A percentile compares a stretch with the other conserved stretches of the same genome.
Evolutionary conservation across 1,140 invertebrate genomes (phyloP).

Genomic region (Onthophagus taurus): DNA sequence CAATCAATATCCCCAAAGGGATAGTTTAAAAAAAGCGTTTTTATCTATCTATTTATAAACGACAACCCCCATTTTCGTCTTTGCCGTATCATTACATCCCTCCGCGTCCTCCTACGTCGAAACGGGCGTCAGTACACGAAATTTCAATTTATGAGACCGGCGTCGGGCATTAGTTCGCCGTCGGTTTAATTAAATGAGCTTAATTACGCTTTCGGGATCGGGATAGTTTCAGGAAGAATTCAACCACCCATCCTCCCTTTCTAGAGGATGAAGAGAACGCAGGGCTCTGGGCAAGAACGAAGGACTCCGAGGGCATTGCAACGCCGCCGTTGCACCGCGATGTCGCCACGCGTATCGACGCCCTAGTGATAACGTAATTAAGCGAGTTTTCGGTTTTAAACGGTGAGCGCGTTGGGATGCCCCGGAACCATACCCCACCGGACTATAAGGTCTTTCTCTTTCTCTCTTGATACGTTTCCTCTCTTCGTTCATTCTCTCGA

Average conservation of each 20-base stretch:
- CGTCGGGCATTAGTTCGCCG: slow-evolving; percentile 5
- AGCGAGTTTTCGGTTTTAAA: slow-evolving; percentile 14
- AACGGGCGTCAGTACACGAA: slow-evolving; percentile 9
- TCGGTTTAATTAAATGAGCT: slow-evolving; percentile 21
- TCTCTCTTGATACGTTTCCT: too few species aligned
- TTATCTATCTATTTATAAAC: too few species aligned
- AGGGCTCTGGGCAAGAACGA: neutral
- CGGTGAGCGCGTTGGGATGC: too few species aligned
- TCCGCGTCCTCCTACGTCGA: too few species aligned
- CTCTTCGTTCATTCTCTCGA: slow-evolving; percentile 5
- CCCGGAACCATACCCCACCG: too few species aligned
- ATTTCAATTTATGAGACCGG: slow-evolving; percentile 11
- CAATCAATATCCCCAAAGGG: too few species aligned
- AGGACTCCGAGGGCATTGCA: neutral
- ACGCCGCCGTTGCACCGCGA: neutral
- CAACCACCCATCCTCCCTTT: slow-evolving; percentile 18
- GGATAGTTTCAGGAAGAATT: slow-evolving; percentile 32
- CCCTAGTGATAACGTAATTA: slow-evolving; percentile 24
- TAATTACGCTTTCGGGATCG: slow-evolving; percentile 23
- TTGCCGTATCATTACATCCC: too few species aligned
- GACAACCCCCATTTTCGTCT: too few species aligned
- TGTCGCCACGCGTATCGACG: slow-evolving; percentile 8
- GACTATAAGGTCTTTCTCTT: too few species aligned
- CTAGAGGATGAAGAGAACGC: neutral
- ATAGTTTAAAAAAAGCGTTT: too few species aligned